phyloP scores from a whole-genome alignment of 2,113 vertebrate species.

The Prunella fulvescens region DNA sequence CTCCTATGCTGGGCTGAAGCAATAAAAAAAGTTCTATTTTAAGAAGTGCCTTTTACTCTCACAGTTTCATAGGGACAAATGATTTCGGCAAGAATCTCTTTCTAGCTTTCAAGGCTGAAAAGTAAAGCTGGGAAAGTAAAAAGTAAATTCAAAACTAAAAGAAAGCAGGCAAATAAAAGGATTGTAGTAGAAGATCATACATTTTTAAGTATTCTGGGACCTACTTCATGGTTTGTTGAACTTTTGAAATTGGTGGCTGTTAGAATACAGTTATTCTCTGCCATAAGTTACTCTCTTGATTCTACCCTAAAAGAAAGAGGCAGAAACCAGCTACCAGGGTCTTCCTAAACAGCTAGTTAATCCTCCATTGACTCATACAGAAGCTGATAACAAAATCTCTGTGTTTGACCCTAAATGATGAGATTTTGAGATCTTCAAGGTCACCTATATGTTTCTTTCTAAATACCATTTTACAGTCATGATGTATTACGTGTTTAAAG shows the following conservation, averaged over 20 bases:
- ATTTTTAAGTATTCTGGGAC: neutral
- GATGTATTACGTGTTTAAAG: neutral
- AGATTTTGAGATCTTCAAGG: neutral
- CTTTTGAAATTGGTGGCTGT: neutral
- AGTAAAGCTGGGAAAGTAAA: neutral
- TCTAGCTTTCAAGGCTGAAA: neutral
- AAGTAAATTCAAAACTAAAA: neutral
- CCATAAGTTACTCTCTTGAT: neutral
- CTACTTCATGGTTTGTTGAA: neutral
- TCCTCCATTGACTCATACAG: neutral
- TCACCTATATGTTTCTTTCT: neutral
- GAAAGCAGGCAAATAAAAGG: neutral
- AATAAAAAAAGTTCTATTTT: slow-evolving; percentile 5
- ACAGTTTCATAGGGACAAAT: neutral
- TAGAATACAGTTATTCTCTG: neutral
- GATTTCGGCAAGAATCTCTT: neutral
- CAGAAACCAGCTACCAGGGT: neutral
- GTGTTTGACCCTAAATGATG: neutral
- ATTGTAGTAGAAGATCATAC: neutral
- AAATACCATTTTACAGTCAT: neutral
- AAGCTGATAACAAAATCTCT: neutral
- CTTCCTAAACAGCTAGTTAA: neutral
- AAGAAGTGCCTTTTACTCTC: neutral
- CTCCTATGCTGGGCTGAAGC: neutral
- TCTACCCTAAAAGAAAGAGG: neutral